Evolutionary conservation across 2,113 vertebrate genomes (phyloP).

Genomic region (Oreochromis spilurus): DNA sequence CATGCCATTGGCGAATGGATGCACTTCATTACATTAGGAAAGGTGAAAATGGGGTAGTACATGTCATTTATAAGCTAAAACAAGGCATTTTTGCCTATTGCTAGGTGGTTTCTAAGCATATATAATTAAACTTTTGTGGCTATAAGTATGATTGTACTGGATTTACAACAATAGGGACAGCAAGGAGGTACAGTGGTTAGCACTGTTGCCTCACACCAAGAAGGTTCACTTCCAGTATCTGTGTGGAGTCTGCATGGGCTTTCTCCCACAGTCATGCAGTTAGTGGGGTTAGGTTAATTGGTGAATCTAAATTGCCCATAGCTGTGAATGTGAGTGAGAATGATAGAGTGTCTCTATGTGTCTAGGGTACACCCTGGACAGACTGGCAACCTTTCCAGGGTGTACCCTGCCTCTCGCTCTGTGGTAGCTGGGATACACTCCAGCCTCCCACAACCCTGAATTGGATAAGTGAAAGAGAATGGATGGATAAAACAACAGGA

Average conservation of each 20-base stretch:
- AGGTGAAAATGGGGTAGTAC: fast-evolving
- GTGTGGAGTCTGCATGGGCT: background rate
- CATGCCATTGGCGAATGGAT: fast-evolving
- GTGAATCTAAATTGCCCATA: background rate
- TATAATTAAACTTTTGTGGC: background rate
- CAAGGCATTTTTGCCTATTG: background rate
- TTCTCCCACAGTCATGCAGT: background rate
- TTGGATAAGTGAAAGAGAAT: too few species aligned
- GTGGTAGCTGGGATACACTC: too few species aligned
- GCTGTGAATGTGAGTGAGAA: background rate
- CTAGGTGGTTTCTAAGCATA: background rate
- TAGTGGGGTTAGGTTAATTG: background rate
- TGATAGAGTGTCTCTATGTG: background rate
- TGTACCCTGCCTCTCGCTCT: background rate
- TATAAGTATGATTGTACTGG: fast-evolving
- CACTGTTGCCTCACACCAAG: background rate
- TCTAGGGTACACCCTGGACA: fast-evolving
- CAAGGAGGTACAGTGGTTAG: fast-evolving
- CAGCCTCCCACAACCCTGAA: too few species aligned
- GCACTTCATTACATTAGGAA: background rate
- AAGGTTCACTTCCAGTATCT: background rate
- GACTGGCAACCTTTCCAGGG: background rate
- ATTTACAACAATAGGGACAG: background rate
- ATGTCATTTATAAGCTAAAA: background rate
- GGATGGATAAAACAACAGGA: background rate